These are phyloP conservation scores for Porites divaricata DNA, from an alignment of 92 coral and sea anemone species.

Conservation along the genomic window DNA sequence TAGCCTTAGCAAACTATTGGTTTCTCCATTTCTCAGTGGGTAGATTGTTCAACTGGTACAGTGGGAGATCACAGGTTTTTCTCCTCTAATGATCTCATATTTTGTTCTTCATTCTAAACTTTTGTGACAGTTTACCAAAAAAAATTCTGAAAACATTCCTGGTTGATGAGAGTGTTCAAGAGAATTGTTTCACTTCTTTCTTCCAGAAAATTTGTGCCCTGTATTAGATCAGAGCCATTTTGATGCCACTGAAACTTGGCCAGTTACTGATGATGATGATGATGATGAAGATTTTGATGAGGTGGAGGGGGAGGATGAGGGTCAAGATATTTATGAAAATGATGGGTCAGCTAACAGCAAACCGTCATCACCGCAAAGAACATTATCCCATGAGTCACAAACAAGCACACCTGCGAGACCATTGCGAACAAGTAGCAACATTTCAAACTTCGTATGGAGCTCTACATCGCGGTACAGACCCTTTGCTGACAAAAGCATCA, in stretches of 20 bases:
- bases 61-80: too few relatives aligned
- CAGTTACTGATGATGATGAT: neutral
- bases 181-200: neutral
- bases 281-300: conserved; percentile 22
- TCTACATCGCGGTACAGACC: conserved; percentile 90
- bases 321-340: conserved; percentile 17
- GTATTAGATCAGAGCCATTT: conserved; percentile 10
- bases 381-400: conserved; percentile 37
- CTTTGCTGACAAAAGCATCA: conserved; percentile 91
- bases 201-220: conserved; percentile 24
- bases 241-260: neutral
- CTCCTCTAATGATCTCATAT: too few relatives aligned
- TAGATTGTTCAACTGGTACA: too few relatives aligned
- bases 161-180: neutral
- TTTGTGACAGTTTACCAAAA: too few relatives aligned
- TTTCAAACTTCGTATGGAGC: conserved; percentile 67
- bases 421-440: conserved; percentile 63
- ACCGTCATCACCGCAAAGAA: conserved; percentile 24
- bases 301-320: neutral
- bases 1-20: too few relatives aligned
- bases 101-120: too few relatives aligned
- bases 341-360: neutral
- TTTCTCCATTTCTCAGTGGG: too few relatives aligned
- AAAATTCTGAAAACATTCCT: neutral
- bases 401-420: conserved; percentile 55